Evolutionary conservation across 2,888 invertebrate species (phyloP), one percentile per base, ranked within the genome.

Genomic region (Melikaiella ostensackeni): DNA sequence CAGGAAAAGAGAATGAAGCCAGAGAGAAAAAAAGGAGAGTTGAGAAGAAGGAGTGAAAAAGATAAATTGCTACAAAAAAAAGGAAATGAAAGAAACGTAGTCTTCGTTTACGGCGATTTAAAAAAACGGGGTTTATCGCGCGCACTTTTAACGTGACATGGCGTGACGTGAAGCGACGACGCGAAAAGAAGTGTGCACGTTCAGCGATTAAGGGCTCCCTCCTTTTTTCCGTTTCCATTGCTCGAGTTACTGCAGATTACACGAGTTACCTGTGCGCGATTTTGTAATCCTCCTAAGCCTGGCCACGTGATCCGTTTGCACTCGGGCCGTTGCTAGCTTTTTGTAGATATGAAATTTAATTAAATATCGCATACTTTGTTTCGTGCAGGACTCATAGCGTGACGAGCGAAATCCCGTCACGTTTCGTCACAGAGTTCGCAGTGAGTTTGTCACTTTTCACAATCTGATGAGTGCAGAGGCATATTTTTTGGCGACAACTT

Each of bases 171-270:
- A 61, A 55, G 38, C 64, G 50, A 55, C 33, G n/a, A 46, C 30
- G 61, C 35, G 33, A 62, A 79, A 78, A 79, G 75, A 77, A 76
- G 76, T 66, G 55, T 57, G 75, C 80, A 78, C 77, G 76, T 74
- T 24, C 66, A 21, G 55, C 61, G 77, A 81, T 77, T 75, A 76
- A 64, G 74, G 63, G 75, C 74, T 75, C 50, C 76, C 73, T 80
- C 81, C 79, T 81, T 79, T 75, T 83, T 81, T 81, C 62, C 64
- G 76, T 63, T 80, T 75, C 66, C 80, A 78, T 80, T 81, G 79
- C 80, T 62, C 81, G 83, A 78, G 79, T 83, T 81, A 82, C 80
- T 64, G 75, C 66, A 82, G 84, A 83, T 83, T 83, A 84, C 79
- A 79, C 77, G 76, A 79, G 77, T 82, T 79, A 81, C 79, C 81